Percentiles rank a stretch among this genome's conserved stretches.
These are phyloP conservation scores for Ptilorrhoa leucosticta DNA, from an alignment of 2,113 vertebrate genomes.

Conservation along the genomic window DNA sequence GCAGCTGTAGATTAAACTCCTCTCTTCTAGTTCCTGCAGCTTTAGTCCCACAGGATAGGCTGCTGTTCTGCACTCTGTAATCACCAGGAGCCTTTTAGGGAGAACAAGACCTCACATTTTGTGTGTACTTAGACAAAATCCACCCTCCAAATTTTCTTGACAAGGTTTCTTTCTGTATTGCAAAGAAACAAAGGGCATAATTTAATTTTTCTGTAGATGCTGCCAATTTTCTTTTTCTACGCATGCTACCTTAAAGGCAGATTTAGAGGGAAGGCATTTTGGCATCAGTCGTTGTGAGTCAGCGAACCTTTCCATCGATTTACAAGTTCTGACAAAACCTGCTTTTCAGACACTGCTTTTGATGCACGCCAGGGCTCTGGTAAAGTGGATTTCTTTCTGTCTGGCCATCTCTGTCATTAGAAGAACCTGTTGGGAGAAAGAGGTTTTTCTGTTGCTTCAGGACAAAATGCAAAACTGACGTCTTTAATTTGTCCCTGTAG, in stretches of 20 bases:
- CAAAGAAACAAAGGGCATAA: background rate
- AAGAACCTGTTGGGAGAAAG: background rate
- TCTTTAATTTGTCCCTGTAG: background rate
- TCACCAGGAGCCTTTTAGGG: background rate
- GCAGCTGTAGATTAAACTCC: background rate
- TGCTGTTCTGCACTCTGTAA: fast-evolving
- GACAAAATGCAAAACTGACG: background rate
- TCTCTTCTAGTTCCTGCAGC: background rate
- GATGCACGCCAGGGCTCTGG: background rate
- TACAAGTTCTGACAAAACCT: slow-evolving; percentile 48
- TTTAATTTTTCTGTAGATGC: background rate
- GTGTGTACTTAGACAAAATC: background rate
- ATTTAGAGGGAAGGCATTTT: slow-evolving; percentile 5
- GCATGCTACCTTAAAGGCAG: background rate
- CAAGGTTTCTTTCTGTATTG: background rate
- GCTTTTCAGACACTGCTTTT: slow-evolving; percentile 7
- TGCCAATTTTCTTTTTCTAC: background rate
- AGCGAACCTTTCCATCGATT: background rate
- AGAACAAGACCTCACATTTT: background rate
- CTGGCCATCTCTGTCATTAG: background rate
- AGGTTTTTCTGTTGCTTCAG: background rate
- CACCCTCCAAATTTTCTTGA: background rate
- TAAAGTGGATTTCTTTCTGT: slow-evolving; percentile 15
- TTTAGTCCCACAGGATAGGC: background rate
- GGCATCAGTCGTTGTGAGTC: background rate